Conservation (phyloP, 2,888 invertebrate genomes). For the Cephus rjabovi region DNA sequence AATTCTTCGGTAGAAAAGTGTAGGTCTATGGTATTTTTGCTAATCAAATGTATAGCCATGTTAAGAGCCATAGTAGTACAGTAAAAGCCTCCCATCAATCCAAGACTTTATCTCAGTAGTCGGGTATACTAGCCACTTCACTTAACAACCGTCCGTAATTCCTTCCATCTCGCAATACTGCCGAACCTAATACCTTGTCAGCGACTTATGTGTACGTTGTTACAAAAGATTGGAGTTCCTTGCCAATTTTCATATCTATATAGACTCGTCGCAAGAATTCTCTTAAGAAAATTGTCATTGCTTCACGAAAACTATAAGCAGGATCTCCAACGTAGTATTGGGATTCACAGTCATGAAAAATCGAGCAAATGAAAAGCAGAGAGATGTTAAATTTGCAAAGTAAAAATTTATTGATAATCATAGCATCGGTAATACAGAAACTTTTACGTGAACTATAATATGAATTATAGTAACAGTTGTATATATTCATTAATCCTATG, state of each 20-base stretch:
- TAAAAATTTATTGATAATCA: background rate
- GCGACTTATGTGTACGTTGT: background rate
- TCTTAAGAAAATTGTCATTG: background rate
- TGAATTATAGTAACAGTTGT: too few species aligned
- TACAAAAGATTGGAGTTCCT: background rate
- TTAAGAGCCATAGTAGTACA: background rate
- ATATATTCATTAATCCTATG: too few species aligned
- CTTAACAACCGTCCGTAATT: background rate
- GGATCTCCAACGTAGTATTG: background rate
- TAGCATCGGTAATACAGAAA: background rate
- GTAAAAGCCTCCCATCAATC: background rate
- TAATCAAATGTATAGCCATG: background rate
- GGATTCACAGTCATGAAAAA: too few species aligned
- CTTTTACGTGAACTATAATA: background rate
- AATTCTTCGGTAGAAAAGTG: background rate
- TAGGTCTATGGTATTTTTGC: background rate
- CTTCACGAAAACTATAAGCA: background rate
- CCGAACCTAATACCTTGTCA: background rate
- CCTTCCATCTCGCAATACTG: background rate
- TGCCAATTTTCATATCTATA: background rate
- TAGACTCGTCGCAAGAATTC: background rate
- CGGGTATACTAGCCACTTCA: background rate
- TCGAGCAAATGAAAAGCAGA: background rate
- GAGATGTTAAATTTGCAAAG: background rate
- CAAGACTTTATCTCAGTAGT: background rate